A percentile compares a stretch with the other conserved stretches of the same genome.
phyloP scores from a whole-genome alignment of 2,888 invertebrate species.

The Ormyrus thymus region DNA sequence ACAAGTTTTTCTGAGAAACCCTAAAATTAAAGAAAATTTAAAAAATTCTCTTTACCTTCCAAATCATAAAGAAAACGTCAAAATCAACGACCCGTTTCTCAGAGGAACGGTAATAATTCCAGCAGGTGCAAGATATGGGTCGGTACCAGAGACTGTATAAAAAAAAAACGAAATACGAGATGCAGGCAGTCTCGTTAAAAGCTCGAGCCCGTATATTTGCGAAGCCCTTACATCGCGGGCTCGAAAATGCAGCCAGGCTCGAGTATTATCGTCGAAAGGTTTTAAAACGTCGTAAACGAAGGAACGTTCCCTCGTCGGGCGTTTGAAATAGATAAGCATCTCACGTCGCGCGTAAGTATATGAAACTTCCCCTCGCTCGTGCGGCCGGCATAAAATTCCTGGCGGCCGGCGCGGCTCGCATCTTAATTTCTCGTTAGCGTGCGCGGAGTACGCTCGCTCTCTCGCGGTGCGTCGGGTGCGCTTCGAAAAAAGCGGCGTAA shows the following conservation, averaged over 20 bases:
- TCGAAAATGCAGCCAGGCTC: too few relatives aligned
- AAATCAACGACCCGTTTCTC: too few relatives aligned
- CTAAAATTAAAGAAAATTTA: too few relatives aligned
- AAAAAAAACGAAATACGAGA: neutral
- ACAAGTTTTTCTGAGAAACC: too few relatives aligned
- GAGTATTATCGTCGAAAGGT: too few relatives aligned
- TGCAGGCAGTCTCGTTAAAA: neutral
- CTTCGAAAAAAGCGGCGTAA: neutral
- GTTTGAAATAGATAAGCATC: slow-evolving; percentile 29
- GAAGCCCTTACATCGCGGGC: neutral
- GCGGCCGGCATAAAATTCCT: slow-evolving; percentile 34
- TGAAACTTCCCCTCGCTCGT: slow-evolving; percentile 28
- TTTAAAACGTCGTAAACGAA: too few relatives aligned
- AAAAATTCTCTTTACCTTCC: too few relatives aligned
- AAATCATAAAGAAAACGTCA: too few relatives aligned
- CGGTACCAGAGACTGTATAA: too few relatives aligned
- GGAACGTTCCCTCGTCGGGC: neutral
- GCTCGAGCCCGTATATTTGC: neutral
- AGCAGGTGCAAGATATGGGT: too few relatives aligned
- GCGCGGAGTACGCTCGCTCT: neutral
- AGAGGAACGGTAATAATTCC: too few relatives aligned
- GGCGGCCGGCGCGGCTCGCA: slow-evolving; percentile 17
- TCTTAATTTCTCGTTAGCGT: slow-evolving; percentile 35
- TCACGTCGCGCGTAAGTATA: slow-evolving; percentile 20
- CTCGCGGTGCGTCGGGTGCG: neutral